Evolutionary conservation across 2,113 vertebrate species (phyloP), one percentile per base, ranked within the genome.

Genomic region (Rousettus leschenaultii): DNA sequence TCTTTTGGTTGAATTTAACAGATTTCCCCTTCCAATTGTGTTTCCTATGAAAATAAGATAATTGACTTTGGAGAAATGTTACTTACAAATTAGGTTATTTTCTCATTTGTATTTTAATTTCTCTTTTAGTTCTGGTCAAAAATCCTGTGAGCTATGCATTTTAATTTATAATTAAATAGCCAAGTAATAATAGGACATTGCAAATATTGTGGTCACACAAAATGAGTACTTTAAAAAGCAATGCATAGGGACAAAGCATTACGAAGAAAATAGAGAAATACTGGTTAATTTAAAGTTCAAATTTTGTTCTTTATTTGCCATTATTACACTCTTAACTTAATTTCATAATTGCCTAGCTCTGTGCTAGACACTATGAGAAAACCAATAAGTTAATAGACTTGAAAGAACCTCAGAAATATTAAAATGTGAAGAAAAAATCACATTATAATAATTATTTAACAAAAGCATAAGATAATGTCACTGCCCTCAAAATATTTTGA

Each of bases 31-130:
- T 89, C 92, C 86, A 97, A 96, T 86, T 95, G 91, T 95, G 96
- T 97, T 98, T 98, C 97, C 97, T 98, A 94, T 95, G 97, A 98
- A 98, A 98, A 98, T 96, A 89, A 97, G 96, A 98, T 98, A 98
- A 98, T 98, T 98, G 97, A 98, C 98, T 98, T 97, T 96, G 98
- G 97, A 98, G 94, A 96, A 87, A 33, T 97, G 97, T 97, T 98
- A 98, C 98, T 98, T 98, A 97, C 97, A 98, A 98, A 98, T 98
- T 97, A 97, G 96, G 74, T 97, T 97, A 98, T 98, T 97, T 97
- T 98, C 98, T 97, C 51, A 28, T 96, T 97, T 93, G 74, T 94
- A 91, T 95, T 95, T 96, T 97, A 95, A 94, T 97, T 96, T 97
- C 95, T 97, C 97, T 43, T 51, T 97, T 96, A 91, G 74, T 93